Conservation (phyloP, 2,113 vertebrate genomes). For the Tetrao urogallus region DNA sequence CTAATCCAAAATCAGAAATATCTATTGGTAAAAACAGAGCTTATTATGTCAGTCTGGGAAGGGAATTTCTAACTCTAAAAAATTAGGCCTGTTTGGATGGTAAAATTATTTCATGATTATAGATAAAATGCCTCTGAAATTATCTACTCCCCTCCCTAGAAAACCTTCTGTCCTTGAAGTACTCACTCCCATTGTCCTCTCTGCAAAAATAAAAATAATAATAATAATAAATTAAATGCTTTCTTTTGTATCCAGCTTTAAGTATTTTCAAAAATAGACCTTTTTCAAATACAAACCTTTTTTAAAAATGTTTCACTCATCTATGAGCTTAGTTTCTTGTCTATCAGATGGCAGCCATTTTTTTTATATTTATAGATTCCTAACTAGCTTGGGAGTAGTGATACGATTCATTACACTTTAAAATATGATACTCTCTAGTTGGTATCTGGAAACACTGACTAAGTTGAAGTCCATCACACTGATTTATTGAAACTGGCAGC, state of each 20-base stretch:
- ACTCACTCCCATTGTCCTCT: neutral
- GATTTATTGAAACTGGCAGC: constrained; percentile 62
- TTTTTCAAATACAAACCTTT: too few relatives aligned
- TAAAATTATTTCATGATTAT: neutral
- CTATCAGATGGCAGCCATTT: constrained; percentile 25
- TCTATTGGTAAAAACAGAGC: neutral
- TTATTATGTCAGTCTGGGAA: neutral
- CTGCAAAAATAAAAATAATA: rapidly evolving
- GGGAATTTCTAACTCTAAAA: neutral
- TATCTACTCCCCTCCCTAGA: rapidly evolving
- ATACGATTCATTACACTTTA: constrained; percentile 55
- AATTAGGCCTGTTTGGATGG: neutral
- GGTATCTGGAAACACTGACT: constrained; percentile 38
- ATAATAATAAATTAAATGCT: neutral
- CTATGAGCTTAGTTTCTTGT: neutral
- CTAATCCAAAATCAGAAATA: neutral
- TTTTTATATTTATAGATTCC: constrained; percentile 37
- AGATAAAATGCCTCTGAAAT: neutral
- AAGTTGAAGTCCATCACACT: constrained; percentile 8
- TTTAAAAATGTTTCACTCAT: neutral
- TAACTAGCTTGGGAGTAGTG: neutral
- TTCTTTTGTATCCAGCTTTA: neutral
- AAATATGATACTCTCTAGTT: neutral
- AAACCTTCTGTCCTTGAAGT: neutral
- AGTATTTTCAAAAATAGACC: neutral